Evolutionary conservation across 2,888 invertebrate genomes (phyloP), one percentile per base, ranked within the genome.

Genomic region (Tipula helvola): DNA sequence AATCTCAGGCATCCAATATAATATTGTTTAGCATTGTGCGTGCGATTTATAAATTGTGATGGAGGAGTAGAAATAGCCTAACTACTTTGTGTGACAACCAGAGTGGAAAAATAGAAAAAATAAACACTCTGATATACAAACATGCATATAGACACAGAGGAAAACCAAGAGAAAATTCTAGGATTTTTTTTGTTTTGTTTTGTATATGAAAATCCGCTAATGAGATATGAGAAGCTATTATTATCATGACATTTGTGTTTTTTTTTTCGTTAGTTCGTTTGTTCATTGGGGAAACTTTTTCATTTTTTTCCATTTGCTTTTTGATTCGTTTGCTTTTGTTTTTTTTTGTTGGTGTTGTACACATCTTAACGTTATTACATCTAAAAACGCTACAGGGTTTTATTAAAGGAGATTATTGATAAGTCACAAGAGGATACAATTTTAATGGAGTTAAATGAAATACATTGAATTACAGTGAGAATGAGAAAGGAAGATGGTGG

Each of bases 371-470:
- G 28, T 28, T 71, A 71, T 71, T 28, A 71, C 28, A 71, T 71
- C 71, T 71, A 28, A 71, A 71, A 71, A 28, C 71, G 71, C 71
- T 71, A 71, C 71, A 71, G 71, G 71, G 71, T 71, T 71, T 71
- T 71, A 71, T 71, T 71, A 71, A 71, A 28, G 71, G 71, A 71
- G 71, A 71, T 71, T 71, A 71, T 71, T 71, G 71, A 71, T 71
- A 71, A 71, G 71, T 28, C 71, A 12, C 71, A 71, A 71, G 71
- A 71, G 71, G 71, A 71, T 71, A 71, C 7, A 18, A 71, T 71
- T 71, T 71, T 71, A 71, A 71, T 71, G 71, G 71, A 71, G 71
- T 71, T 71, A 71, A 71, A 71, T 71, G 71, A 71, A 71, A 71
- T 71, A 71, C 71, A 71, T 71, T 71, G 71, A 71, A 10, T 71